Evolutionary conservation across 1,140 invertebrate species (phyloP), one percentile per base, ranked within the genome.

Genomic region (Episyrphus balteatus): DNA sequence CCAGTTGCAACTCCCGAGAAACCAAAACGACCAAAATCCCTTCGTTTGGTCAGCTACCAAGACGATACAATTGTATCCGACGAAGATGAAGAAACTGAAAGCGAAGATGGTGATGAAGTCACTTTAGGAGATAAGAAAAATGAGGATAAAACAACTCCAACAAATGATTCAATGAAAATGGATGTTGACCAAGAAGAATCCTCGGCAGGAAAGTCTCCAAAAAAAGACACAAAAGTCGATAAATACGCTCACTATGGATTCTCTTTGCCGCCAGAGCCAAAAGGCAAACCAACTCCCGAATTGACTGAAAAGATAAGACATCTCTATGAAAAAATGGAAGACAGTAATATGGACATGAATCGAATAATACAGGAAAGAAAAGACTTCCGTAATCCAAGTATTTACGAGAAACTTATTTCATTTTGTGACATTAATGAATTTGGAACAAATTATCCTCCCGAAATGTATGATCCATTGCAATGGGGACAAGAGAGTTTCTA

Each of bases 341-440:
- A 71, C 19, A 80, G 78, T 47, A 82, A 84, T 19, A 69, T 88
- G 46, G 86, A 96, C 64, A 88, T 95, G 83, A 96, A 94, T 70
- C 76, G 76, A 49, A 73, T 84, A 5, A 95, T 97, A 48, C 91
- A 95, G 65, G 81, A 84, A 48, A 80, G 86, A 51, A 97, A 96
- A 70, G 86, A 88, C 60, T 96, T 96, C 61, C 77, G 92, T 44
- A 98, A 98, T 75, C 93, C 92, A 33, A 93, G 91, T 59, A 98
- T 98, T 65, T 98, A 97, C 72, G 92, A 96, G 64, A 97, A 96
- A 67, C 70, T 97, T 0, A 92, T 98, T 57, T 83, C 91, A 52
- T 92, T 86, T 73, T 93, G 90, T 75, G 81, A 82, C 54, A 92
- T 98, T 42, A 92, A 97, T 73, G 92, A 96, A 72, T 75, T 94